Base-by-base conservation (phyloP, 2,888 invertebrate species). In the Melanotus villosus region DNA sequence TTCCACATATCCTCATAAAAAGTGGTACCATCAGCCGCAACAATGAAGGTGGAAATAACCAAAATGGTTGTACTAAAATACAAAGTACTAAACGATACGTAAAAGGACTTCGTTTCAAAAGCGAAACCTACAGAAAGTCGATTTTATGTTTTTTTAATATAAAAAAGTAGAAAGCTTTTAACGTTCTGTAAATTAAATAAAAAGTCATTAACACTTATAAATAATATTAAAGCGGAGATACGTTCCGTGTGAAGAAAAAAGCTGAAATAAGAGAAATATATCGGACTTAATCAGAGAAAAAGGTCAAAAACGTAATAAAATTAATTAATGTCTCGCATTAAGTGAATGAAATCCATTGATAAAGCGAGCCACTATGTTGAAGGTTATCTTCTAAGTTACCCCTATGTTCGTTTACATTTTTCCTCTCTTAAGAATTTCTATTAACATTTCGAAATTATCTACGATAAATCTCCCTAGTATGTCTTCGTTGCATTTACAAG, bases 221-320 rank as follows among this genome's bases (percentile, higher is more conserved):
- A 14, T 41, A 14, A 5, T 14, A 41, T 41, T 41, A 41, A 16
- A 14, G 2, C 4, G 3, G 26, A 34, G 12, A 43, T 14, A 30
- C 50, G 19, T 52, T 16, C 9, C 52, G 32, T 32, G 52, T 32
- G 52, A 52, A 18, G 26, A 52, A 50, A n/a, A 23, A 12, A 2
- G 14, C 14, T 10, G 14, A 2, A 18, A 6, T 26, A 43, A 26
- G 21, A 56, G 16, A 41, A 58, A 26, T 26, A 26, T 18, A 16
- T 32, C 19, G 23, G 19, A 23, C 23, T 58, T 58, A 30, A 12
- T 47, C 14, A 19, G 45, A 26, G n/a, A n/a, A n/a, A 64, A 57
- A 65, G 65, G 65, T 65, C 57, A 65, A 32, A 65, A 45, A 43
- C 32, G 65, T 21, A 45, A 65, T 57, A 57, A 65, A 65, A n/a